These are phyloP conservation scores for Vultur gryphus DNA, from an alignment of 2,797 vertebrate genomes.

Conservation along the genomic window DNA sequence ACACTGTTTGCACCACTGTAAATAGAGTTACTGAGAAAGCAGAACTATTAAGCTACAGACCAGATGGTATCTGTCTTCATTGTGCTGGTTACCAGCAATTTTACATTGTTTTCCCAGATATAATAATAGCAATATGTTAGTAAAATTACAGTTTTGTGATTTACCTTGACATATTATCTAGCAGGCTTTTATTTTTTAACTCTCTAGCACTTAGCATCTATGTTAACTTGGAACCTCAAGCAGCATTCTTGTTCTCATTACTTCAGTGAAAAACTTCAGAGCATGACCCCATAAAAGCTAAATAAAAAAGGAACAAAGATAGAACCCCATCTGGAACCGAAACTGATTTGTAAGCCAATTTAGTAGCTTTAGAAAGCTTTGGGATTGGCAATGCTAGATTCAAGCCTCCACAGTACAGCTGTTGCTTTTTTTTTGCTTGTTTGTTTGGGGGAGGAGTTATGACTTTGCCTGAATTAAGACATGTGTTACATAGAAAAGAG, in stretches of 20 bases:
- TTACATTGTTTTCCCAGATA: background rate
- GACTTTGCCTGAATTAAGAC: background rate
- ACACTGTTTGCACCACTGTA: background rate
- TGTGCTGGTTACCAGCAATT: background rate
- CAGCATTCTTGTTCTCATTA: background rate
- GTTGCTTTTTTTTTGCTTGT: background rate
- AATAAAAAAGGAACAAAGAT: background rate
- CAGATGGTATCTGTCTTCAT: background rate
- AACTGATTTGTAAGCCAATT: background rate
- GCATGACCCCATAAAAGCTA: background rate
- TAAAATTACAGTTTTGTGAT: background rate
- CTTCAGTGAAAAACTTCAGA: background rate
- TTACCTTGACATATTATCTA: background rate
- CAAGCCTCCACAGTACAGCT: background rate
- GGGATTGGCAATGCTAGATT: background rate
- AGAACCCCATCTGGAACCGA: background rate
- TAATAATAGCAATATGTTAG: background rate
- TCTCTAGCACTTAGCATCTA: background rate
- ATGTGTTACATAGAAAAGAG: background rate
- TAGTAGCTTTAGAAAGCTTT: background rate
- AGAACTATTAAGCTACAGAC: background rate
- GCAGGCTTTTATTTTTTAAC: background rate
- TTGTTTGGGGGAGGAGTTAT: background rate
- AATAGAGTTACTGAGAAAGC: background rate
- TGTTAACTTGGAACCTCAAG: background rate